These are phyloP conservation scores for Brachyhypopomus occidentalis DNA, from an alignment of 2,113 vertebrate species.

Conservation along the genomic window DNA sequence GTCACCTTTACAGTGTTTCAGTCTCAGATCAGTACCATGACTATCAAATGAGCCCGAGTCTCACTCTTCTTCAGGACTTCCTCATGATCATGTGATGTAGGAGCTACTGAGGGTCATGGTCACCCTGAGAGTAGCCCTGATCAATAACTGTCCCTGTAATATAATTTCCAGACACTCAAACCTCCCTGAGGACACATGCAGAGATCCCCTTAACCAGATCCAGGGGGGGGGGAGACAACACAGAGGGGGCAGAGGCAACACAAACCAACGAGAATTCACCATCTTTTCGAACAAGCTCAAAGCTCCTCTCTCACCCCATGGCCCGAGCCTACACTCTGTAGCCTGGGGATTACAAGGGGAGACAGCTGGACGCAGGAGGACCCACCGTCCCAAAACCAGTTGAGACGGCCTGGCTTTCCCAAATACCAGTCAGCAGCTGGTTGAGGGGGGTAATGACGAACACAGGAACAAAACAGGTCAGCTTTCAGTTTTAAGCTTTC, in stretches of 20 bases:
- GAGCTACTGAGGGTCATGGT: slow-evolving; percentile 37
- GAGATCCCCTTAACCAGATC: slow-evolving; percentile 43
- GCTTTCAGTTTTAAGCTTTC: not conserved
- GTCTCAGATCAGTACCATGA: not conserved
- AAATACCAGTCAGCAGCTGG: slow-evolving; percentile 17
- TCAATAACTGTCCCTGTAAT: slow-evolving; percentile 44
- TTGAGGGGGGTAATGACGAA: slow-evolving; percentile 8
- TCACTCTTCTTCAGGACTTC: not conserved
- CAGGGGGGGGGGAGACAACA: slow-evolving; percentile 16
- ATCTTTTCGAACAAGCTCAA: slow-evolving; percentile 16
- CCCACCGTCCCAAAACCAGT: not conserved
- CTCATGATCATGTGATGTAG: slow-evolving; percentile 15
- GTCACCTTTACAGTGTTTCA: not conserved
- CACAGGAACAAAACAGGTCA: not conserved
- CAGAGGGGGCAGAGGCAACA: not conserved
- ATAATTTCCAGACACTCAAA: slow-evolving; percentile 49
- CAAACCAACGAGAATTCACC: not conserved
- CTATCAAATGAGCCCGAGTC: not conserved
- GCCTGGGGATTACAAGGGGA: slow-evolving; percentile 20
- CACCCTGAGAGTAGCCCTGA: slow-evolving; percentile 30
- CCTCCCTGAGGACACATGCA: slow-evolving; percentile 35
- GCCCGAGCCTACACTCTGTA: not conserved
- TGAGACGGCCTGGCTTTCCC: not conserved
- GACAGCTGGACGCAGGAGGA: slow-evolving; percentile 1
- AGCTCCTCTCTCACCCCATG: not conserved